These are phyloP conservation scores for Scaptomyza graminum DNA, from an alignment of 1,140 invertebrate species.

Conservation along the genomic window DNA sequence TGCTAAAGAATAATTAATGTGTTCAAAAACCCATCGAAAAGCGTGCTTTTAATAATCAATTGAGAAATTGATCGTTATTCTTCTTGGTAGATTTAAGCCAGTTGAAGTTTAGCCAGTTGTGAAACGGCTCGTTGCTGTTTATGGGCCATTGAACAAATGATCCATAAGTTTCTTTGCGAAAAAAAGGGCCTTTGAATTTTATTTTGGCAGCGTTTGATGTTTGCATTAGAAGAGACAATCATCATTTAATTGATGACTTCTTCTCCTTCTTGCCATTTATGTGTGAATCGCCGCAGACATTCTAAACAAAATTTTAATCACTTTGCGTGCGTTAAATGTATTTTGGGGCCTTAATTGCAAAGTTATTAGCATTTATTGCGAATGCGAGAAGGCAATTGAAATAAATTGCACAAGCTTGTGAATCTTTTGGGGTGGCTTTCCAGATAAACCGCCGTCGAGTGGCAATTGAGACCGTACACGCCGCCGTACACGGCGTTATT, in stretches of 20 bases:
- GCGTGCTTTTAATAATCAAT: too few species aligned
- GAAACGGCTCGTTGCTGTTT: slow-evolving; percentile 48
- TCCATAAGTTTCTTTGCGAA: slow-evolving; percentile 19
- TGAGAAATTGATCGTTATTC: too few species aligned
- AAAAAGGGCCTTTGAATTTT: slow-evolving; percentile 24
- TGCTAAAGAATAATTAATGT: too few species aligned
- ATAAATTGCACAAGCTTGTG: slow-evolving; percentile 56
- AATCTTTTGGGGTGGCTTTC: slow-evolving; percentile 39
- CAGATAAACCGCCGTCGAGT: slow-evolving; percentile 34
- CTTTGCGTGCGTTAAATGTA: slow-evolving; percentile 58
- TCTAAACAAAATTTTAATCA: slow-evolving; percentile 44
- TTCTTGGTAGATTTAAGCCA: not conserved
- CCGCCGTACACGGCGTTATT: not conserved
- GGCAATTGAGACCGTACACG: slow-evolving; percentile 27
- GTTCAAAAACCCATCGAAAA: too few species aligned
- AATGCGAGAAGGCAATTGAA: slow-evolving; percentile 58
- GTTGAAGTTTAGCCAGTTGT: too few species aligned
- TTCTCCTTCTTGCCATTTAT: not conserved
- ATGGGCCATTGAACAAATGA: slow-evolving; percentile 64
- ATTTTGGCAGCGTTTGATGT: slow-evolving; percentile 56
- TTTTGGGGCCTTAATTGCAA: slow-evolving; percentile 63
- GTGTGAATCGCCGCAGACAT: not conserved
- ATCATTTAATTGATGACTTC: slow-evolving; percentile 23
- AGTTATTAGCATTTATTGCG: slow-evolving; percentile 64
- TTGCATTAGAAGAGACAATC: slow-evolving; percentile 22